phyloP scores from a whole-genome alignment of 1,140 invertebrate genomes.

The Meloidogyne exigua region DNA sequence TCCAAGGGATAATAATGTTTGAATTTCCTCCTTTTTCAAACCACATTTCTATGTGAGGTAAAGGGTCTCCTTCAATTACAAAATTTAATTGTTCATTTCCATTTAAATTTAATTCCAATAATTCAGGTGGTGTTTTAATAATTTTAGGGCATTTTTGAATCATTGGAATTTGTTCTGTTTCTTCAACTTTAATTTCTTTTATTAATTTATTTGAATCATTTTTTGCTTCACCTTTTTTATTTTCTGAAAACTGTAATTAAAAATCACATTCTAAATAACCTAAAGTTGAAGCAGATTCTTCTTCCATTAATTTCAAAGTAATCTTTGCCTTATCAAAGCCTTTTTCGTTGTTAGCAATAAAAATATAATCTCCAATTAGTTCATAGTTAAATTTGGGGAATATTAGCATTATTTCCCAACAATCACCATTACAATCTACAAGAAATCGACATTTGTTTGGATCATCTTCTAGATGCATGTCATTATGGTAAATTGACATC shows the following conservation, averaged over 20 bases:
- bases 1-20: background rate
- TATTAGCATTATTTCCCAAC: conserved; percentile 21
- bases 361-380: conserved; percentile 13
- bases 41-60: conserved; percentile 16
- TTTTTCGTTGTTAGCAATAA: conserved; percentile 26
- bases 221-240: background rate
- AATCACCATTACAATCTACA: conserved; percentile 13
- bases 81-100: background rate
- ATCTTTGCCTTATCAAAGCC: conserved; percentile 23
- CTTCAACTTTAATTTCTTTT: background rate
- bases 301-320: background rate
- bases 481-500: conserved; percentile 32
- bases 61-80: conserved; percentile 12
- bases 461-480: conserved; percentile 18
- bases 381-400: background rate
- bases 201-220: background rate
- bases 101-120: background rate
- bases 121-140: background rate
- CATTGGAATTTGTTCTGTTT: background rate
- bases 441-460: conserved; percentile 17
- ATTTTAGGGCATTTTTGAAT: conserved; percentile 2
- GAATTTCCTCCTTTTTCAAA: background rate
- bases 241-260: background rate
- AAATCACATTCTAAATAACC: no score
- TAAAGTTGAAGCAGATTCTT: background rate